Conservation (phyloP, 1,140 invertebrate genomes). For the Tetragonula clypearis region DNA sequence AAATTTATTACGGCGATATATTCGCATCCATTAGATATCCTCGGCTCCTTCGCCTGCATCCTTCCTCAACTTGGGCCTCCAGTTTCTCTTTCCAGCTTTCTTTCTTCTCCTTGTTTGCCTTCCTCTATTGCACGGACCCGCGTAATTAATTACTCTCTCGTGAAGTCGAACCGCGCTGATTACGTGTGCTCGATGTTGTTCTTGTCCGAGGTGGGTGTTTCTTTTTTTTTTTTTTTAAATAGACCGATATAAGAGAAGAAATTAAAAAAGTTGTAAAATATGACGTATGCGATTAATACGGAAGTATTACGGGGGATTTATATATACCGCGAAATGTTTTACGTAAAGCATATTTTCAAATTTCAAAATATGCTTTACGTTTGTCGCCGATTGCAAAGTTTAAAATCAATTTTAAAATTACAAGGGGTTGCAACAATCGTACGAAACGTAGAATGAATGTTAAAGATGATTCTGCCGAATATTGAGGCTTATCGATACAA, state of each 20-base stretch:
- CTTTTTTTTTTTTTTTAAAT: no score
- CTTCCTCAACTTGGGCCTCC: slow-evolving; percentile 11
- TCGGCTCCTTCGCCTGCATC: slow-evolving; percentile 69
- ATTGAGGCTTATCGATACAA: no score
- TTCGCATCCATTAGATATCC: slow-evolving; percentile 82
- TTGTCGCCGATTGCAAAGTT: no score
- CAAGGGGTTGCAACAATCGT: no score
- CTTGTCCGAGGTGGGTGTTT: not conserved
- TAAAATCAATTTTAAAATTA: no score
- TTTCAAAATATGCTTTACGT: no score
- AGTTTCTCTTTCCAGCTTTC: not conserved
- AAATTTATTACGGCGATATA: slow-evolving; percentile 83
- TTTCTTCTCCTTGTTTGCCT: slow-evolving; percentile 11
- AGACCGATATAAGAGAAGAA: not conserved
- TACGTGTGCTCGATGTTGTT: not conserved
- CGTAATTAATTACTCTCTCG: slow-evolving; percentile 54
- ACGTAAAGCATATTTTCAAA: no score
- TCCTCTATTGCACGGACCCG: not conserved
- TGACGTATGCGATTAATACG: no score
- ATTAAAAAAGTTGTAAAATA: not conserved
- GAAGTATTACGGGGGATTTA: no score
- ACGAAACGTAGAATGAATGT: no score
- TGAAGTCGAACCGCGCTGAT: slow-evolving; percentile 33
- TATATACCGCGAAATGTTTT: no score
- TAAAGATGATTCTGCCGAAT: no score